Evolutionary conservation across 1,140 invertebrate species (phyloP).

Genomic region (Dreissena rostriformis): DNA sequence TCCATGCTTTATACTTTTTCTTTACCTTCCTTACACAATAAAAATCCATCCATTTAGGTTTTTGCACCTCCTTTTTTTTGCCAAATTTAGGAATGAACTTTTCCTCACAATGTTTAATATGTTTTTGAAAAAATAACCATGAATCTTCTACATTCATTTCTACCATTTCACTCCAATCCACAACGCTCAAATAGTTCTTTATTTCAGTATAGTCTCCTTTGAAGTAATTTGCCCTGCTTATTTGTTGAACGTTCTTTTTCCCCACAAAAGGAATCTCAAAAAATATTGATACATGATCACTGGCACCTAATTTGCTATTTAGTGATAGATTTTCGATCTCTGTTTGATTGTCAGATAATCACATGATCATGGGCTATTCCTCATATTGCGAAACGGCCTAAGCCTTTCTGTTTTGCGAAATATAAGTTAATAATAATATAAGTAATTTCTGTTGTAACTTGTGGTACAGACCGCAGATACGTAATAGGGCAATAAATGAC

Average conservation of each 20-base stretch:
- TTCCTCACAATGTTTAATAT: neutral
- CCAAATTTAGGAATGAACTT: conserved; percentile 2
- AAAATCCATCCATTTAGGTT: neutral
- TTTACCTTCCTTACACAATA: neutral
- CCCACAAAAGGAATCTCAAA: neutral
- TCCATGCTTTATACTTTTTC: neutral
- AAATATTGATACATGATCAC: neutral
- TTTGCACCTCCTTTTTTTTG: neutral
- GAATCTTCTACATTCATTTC: neutral
- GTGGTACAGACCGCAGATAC: too few species aligned
- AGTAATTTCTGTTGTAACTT: too few species aligned
- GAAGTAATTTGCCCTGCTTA: neutral
- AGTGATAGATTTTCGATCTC: too few species aligned
- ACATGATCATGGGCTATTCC: neutral
- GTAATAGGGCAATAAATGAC: too few species aligned
- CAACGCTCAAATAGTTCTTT: neutral
- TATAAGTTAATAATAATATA: too few species aligned
- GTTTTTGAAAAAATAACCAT: neutral
- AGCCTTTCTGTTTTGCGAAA: too few species aligned
- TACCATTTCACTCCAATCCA: neutral
- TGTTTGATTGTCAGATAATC: neutral
- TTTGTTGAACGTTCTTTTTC: neutral
- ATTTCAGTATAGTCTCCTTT: neutral
- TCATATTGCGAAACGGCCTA: too few species aligned
- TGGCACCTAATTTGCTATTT: neutral